Evolutionary conservation across 2,888 invertebrate genomes (phyloP), one percentile per base, ranked within the genome.

Genomic region (Cheilosia variabilis): DNA sequence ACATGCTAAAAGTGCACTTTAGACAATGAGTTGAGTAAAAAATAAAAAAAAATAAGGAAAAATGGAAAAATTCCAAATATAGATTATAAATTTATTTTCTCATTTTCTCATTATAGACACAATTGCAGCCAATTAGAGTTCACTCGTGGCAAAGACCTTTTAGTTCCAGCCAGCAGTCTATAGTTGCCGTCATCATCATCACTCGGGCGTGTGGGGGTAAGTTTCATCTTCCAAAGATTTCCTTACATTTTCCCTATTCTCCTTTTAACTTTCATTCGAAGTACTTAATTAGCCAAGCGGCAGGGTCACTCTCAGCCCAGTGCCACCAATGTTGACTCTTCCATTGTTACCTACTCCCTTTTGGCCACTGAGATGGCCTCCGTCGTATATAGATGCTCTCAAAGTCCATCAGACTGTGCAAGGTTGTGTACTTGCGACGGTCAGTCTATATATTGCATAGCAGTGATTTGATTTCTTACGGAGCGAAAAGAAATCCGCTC

Each of bases 71-170:
- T 15, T 45, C 41, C 24, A 69, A 66, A 53, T 47, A 58, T 2
- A 63, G 63, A 63, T 73, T 57, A 57, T n/a, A n/a, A n/a, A n/a
- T 71, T 75, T 66, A 75, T 71, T 84, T 69, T 84, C 65, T 84
- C 75, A 63, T 75, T 84, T 84, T 84, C 80, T 80, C 84, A 71
- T 84, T 84, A 75, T 50, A 84, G 84, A 79, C 71, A 84, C 79
- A 84, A 79, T 80, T 80, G 84, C 75, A 73, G 45, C 57, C 84
- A 84, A 84, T 84, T 84, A 75, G 75, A 65, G 84, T 75, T 79
- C 63, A 65, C 41, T 84, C 58, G 69, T 75, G 79, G 69, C 75
- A 69, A 60, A 75, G 84, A 84, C 45, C 63, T 65, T 75, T 13
- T 24, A 63, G 75, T 75, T 75, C 84, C 47, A 60, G 75, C 75